Conservation (phyloP, 2,888 invertebrate species). For the Shargacucullia verbasci region DNA sequence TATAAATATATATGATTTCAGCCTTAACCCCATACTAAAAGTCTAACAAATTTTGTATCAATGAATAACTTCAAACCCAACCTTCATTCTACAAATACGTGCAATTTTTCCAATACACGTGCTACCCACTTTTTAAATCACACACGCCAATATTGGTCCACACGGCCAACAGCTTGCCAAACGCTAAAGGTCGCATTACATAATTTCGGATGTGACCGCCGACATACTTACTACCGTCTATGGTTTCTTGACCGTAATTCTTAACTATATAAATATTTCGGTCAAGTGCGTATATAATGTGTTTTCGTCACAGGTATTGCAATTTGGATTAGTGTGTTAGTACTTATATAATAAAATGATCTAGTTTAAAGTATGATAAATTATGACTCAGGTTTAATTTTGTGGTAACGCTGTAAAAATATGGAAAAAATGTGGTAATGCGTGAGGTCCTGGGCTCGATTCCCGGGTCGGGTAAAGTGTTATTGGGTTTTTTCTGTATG, state of each 20-base stretch:
- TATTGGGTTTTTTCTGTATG: too few relatives aligned
- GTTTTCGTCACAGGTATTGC: constrained; percentile 35
- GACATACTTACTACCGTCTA: constrained; percentile 46
- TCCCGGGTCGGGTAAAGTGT: too few relatives aligned
- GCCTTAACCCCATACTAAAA: too few relatives aligned
- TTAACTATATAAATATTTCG: constrained; percentile 39
- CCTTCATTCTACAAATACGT: too few relatives aligned
- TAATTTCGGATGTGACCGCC: constrained; percentile 50
- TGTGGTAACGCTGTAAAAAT: too few relatives aligned
- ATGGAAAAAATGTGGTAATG: too few relatives aligned
- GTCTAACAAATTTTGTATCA: too few relatives aligned
- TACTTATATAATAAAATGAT: not conserved
- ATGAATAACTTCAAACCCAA: too few relatives aligned
- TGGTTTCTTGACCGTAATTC: constrained; percentile 48
- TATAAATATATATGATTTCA: too few relatives aligned
- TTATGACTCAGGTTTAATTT: too few relatives aligned
- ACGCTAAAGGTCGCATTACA: constrained; percentile 56
- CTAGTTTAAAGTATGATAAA: constrained; percentile 9
- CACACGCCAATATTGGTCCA: constrained; percentile 49
- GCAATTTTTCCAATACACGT: too few relatives aligned
- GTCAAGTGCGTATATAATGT: constrained; percentile 52
- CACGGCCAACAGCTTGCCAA: constrained; percentile 52
- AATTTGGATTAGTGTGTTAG: constrained; percentile 2
- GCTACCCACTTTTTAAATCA: constrained; percentile 10
- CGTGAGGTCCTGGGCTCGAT: too few relatives aligned